Evolutionary conservation across 1,140 invertebrate genomes (phyloP).

Genomic region (Harpegnathos saltator): DNA sequence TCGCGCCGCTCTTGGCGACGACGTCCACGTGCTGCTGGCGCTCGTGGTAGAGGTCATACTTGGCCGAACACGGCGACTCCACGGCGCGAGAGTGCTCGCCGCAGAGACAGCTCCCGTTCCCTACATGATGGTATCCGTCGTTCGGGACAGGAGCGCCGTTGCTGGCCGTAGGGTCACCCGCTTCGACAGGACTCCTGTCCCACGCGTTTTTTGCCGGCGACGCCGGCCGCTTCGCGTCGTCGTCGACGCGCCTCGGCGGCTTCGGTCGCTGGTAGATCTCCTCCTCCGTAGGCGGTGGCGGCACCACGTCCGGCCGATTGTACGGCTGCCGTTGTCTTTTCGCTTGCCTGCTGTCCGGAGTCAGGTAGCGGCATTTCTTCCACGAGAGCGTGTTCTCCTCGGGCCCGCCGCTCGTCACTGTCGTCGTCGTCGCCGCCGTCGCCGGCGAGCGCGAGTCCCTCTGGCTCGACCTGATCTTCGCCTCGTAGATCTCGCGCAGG

Average conservation of each 20-base stretch:
- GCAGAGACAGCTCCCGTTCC: conserved; percentile 69
- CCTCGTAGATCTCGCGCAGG: conserved; percentile 91
- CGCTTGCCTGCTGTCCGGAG: conserved; percentile 86
- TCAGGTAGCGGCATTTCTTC: conserved; percentile 78
- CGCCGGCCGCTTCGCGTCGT: conserved; percentile 33
- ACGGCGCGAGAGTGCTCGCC: background rate
- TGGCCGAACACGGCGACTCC: background rate
- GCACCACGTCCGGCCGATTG: conserved; percentile 89
- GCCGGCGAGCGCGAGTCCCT: conserved; percentile 63
- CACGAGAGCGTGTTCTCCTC: conserved; percentile 76
- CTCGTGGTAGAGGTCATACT: background rate
- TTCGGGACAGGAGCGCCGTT: conserved; percentile 82
- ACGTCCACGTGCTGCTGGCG: background rate
- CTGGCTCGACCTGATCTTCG: conserved; percentile 80
- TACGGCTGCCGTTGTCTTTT: conserved; percentile 87
- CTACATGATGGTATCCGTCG: conserved; percentile 74
- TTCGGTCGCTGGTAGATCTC: conserved; percentile 88
- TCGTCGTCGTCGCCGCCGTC: conserved; percentile 39
- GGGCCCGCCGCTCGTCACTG: conserved; percentile 2
- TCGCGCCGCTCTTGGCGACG: background rate
- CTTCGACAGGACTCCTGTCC: conserved; percentile 86
- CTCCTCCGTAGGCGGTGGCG: conserved; percentile 86
- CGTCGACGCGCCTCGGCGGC: conserved; percentile 86
- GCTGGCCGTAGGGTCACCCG: conserved; percentile 83
- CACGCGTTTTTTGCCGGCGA: conserved; percentile 88